These are phyloP conservation scores for Camponotus pennsylvanicus DNA, from an alignment of 1,140 invertebrate species.

Conservation along the genomic window DNA sequence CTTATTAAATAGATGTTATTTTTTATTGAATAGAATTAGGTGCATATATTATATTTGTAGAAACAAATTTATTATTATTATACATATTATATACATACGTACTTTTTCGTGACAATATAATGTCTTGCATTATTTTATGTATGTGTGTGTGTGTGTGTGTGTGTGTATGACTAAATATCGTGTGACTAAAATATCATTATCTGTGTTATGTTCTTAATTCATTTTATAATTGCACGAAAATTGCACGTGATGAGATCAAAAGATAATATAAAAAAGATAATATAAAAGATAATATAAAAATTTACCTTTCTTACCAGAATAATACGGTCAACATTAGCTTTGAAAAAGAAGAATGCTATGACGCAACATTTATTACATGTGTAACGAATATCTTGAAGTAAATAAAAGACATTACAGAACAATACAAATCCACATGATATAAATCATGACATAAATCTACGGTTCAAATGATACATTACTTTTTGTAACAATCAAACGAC, in stretches of 20 bases:
- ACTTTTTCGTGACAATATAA: not conserved
- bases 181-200: not conserved
- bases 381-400: not conserved
- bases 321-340: not conserved
- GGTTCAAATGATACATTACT: not conserved
- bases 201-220: not conserved
- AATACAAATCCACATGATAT: no score
- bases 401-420: not conserved
- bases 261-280: not conserved
- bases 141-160: no score
- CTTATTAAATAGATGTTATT: no score
- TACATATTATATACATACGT: not conserved
- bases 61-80: not conserved
- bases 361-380: not conserved
- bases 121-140: not conserved
- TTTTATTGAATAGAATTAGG: no score
- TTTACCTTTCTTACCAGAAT: not conserved
- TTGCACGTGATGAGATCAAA: not conserved
- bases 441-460: not conserved
- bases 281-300: not conserved
- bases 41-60: not conserved
- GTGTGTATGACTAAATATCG: no score
- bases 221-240: not conserved
- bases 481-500: not conserved
- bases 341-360: not conserved